These are phyloP conservation scores for Drosophila aldrichi DNA, from an alignment of 2,888 invertebrate species.

Conservation along the genomic window DNA sequence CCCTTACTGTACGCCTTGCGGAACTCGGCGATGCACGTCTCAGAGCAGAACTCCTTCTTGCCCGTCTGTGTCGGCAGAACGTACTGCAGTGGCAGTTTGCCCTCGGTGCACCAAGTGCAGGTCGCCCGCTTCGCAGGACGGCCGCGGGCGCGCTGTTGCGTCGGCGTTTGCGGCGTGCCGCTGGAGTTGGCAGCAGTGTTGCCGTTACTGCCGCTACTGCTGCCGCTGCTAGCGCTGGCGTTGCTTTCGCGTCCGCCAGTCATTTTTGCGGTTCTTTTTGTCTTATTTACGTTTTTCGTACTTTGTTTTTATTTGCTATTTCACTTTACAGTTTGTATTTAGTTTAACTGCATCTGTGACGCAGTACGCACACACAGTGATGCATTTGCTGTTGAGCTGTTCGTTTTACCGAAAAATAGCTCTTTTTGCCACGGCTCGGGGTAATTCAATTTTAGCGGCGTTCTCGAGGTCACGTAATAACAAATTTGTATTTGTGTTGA, in stretches of 20 bases:
- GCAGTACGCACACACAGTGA: constrained; percentile 18
- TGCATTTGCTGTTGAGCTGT: constrained; percentile 18
- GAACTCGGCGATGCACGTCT: constrained; percentile 94
- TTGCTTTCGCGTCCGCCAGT: constrained; percentile 82
- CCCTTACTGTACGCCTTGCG: constrained; percentile 95
- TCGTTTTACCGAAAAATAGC: constrained; percentile 8
- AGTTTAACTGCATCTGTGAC: constrained; percentile 37
- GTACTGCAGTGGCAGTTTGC: constrained; percentile 93
- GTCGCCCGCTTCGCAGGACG: constrained; percentile 91
- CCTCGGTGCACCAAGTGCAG: constrained; percentile 95
- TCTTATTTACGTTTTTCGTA: constrained; percentile 10
- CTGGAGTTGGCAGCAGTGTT: constrained; percentile 51
- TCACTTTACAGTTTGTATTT: constrained; percentile 12
- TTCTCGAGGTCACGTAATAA: constrained; percentile 78
- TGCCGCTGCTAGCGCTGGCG: constrained; percentile 54
- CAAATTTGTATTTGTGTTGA: constrained; percentile 55
- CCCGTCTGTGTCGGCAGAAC: constrained; percentile 93
- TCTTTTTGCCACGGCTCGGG: constrained; percentile 30
- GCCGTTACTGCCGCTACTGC: constrained; percentile 41
- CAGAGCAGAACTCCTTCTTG: constrained; percentile 96
- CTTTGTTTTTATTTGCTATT: constrained; percentile 20
- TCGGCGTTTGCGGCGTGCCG: constrained; percentile 52
- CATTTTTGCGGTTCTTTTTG: constrained; percentile 59
- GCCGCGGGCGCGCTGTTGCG: constrained; percentile 86
- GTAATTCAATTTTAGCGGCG: constrained; percentile 66